A percentile compares a stretch with the other conserved stretches of the same genome.
phyloP scores from a whole-genome alignment of 2,113 vertebrate species.

The Saccopteryx leptura region DNA sequence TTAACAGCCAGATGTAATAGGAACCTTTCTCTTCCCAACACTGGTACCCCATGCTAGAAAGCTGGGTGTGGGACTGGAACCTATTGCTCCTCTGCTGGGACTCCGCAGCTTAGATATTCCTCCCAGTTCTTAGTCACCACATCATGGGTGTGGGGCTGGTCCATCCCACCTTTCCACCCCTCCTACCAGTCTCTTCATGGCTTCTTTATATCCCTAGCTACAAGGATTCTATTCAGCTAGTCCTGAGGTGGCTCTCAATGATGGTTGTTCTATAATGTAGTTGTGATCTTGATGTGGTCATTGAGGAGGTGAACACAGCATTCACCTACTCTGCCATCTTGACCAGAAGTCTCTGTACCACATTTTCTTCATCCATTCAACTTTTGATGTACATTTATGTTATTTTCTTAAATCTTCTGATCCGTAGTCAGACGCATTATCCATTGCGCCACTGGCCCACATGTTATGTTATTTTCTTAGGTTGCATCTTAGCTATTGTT shows the following conservation, averaged over 20 bases:
- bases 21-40: too few relatives aligned
- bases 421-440: too few relatives aligned
- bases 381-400: background rate
- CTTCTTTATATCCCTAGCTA: background rate
- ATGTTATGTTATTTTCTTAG: too few relatives aligned
- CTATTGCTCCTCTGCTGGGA: background rate
- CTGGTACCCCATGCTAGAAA: background rate
- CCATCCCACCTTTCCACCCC: background rate
- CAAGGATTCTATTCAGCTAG: background rate
- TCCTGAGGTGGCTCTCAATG: background rate
- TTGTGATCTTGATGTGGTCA: too few relatives aligned
- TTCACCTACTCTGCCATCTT: too few relatives aligned
- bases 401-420: background rate
- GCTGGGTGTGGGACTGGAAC: background rate
- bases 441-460: too few relatives aligned
- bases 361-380: background rate
- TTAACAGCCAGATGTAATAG: background rate
- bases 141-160: background rate
- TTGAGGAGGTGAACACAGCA: too few relatives aligned
- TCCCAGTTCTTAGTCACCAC: background rate
- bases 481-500: too few relatives aligned
- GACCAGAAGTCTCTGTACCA: too few relatives aligned
- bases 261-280: too few relatives aligned
- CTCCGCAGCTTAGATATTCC: background rate
- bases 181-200: background rate